Evolutionary conservation across 2,888 invertebrate genomes (phyloP), one percentile per base, ranked within the genome.

Genomic region (Sarcophaga variegata): DNA sequence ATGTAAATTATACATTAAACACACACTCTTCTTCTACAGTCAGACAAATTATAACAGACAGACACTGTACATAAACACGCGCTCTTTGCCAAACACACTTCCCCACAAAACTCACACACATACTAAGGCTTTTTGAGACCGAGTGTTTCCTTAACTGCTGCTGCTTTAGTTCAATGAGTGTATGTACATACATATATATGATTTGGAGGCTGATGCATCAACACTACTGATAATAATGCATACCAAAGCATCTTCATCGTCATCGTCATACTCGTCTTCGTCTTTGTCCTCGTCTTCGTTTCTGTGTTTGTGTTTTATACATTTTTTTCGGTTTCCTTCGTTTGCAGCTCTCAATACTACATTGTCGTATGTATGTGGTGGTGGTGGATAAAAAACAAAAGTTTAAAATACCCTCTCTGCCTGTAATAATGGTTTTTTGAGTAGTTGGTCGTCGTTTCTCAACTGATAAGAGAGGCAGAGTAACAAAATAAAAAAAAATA

Each of bases 1-100:
- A 91, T 92, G 92, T 92, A 91, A 91, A 91, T 92, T 92, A 86
- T 86, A 81, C 87, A 78, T 87, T 85, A 84, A 87, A 54, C 37
- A 37, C 37, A 37, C 37, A 87, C 87, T 82, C 81, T 84, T 84
- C 4, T 54, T 17, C 1, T 14, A 5, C 12, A 54, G 63, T 17
- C 90, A 90, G 88, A 90, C 90, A 90, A 54, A 54, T 17, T 14
- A 17, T 14, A 12, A 54, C 17, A 54, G 54, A 54, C 54, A 54
- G 54, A 54, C 54, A 54, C 89, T 20, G 20, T 20, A 20, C 12
- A 54, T 54, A 54, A 54, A 54, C 54, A 90, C 89, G 90, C 91
- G 89, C 90, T 83, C 49, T 66, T 27, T 45, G 25, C 47, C 47
- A 37, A 64, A 70, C 71, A 64, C 22, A 69, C 37, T 62, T n/a